A percentile compares a stretch with the other conserved stretches of the same genome.
phyloP scores from a whole-genome alignment of 2,888 invertebrate species.

The Bellardia pandia region DNA sequence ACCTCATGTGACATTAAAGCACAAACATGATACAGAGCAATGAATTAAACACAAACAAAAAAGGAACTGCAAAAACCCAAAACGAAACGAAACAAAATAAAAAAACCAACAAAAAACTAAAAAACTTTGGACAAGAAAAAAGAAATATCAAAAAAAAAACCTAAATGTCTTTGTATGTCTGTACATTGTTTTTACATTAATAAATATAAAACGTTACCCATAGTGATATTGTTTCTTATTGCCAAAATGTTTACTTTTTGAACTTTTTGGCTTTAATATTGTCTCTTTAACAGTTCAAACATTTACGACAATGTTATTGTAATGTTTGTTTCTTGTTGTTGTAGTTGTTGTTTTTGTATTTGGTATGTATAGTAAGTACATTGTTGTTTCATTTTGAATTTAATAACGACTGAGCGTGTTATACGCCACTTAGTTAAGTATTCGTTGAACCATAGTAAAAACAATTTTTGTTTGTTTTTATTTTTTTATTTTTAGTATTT shows the following conservation, averaged over 20 bases:
- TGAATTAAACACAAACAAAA: slow-evolving; percentile 48
- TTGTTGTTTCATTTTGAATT: slow-evolving; percentile 52
- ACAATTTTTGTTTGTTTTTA: slow-evolving; percentile 1
- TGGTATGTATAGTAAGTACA: slow-evolving; percentile 29
- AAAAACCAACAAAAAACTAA: not conserved
- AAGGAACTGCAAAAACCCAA: slow-evolving; percentile 22
- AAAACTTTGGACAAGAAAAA: slow-evolving; percentile 52
- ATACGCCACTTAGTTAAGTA: slow-evolving; percentile 73
- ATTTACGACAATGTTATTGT: slow-evolving; percentile 69
- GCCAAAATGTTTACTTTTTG: slow-evolving; percentile 54
- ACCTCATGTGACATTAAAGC: slow-evolving; percentile 71
- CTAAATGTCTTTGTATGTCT: slow-evolving; percentile 53
- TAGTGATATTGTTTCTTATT: slow-evolving; percentile 61
- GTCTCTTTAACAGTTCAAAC: slow-evolving; percentile 70
- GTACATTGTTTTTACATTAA: slow-evolving; percentile 56
- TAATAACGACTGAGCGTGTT: slow-evolving; percentile 73
- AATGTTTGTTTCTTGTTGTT: slow-evolving; percentile 64
- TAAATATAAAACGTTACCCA: slow-evolving; percentile 59
- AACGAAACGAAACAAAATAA: slow-evolving; percentile 4
- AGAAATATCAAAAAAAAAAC: slow-evolving; percentile 24
- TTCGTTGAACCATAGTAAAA: slow-evolving; percentile 65
- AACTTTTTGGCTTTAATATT: slow-evolving; percentile 68
- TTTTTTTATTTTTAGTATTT: slow-evolving; percentile 35
- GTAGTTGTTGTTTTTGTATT: slow-evolving; percentile 12
- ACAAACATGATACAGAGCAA: slow-evolving; percentile 69